A percentile compares a stretch with the other conserved stretches of the same genome.
Evolutionary conservation across 2,797 vertebrate genomes (phyloP).

Genomic region (Chiroxiphia lanceolata): DNA sequence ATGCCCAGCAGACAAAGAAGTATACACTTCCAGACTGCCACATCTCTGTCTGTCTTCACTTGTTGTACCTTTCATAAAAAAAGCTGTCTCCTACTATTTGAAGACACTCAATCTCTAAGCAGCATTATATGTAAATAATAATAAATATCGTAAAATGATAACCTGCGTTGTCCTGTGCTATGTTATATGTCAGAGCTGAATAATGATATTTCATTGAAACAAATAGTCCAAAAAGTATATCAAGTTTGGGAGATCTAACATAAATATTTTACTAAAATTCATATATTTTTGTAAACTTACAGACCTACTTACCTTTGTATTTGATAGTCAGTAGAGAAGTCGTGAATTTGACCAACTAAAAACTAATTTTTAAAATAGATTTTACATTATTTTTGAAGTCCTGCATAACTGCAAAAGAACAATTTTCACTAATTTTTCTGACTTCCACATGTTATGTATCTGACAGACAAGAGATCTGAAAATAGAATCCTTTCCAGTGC

Average conservation of each 20-base stretch:
- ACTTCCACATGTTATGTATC: neutral
- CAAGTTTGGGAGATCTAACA: neutral
- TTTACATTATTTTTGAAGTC: neutral
- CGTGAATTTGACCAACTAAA: neutral
- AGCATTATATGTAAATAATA: neutral
- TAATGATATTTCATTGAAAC: neutral
- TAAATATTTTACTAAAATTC: neutral
- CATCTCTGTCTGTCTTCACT: neutral
- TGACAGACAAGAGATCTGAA: neutral
- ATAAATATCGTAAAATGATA: neutral
- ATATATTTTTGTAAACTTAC: neutral
- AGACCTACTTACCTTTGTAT: neutral
- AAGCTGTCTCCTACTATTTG: neutral
- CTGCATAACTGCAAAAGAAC: neutral
- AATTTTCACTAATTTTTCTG: neutral
- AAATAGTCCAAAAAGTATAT: neutral
- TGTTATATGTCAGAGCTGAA: neutral
- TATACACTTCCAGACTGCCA: neutral
- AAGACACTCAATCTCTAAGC: neutral
- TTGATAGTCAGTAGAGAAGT: neutral
- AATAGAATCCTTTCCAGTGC: neutral
- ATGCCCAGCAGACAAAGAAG: neutral
- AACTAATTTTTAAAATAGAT: neutral
- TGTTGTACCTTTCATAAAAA: neutral
- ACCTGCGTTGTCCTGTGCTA: neutral